Conservation (phyloP, 2,797 vertebrate genomes). For the Crenichthys baileyi region DNA sequence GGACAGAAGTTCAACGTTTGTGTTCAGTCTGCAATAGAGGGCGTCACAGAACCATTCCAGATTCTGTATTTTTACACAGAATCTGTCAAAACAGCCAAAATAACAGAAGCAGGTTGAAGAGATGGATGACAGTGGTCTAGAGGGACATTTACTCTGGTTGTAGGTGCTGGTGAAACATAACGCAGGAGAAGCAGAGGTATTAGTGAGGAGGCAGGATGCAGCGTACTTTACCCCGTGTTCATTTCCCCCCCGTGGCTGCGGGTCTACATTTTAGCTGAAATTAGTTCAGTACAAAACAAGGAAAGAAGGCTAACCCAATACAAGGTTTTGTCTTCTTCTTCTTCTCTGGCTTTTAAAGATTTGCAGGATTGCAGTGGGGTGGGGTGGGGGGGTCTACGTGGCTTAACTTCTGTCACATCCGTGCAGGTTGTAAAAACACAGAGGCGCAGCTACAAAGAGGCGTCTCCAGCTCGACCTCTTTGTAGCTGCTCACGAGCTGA, state of each 20-base stretch:
- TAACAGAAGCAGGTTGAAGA: neutral
- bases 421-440: slow-evolving; percentile 17
- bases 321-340: slow-evolving; percentile 65
- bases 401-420: slow-evolving; percentile 34
- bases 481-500: slow-evolving; percentile 23
- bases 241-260: slow-evolving; percentile 62
- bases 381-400: neutral
- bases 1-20: neutral
- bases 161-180: neutral
- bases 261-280: slow-evolving; percentile 76
- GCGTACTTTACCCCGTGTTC: slow-evolving; percentile 55
- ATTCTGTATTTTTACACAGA: neutral
- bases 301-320: slow-evolving; percentile 58
- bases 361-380: neutral
- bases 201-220: slow-evolving; percentile 51
- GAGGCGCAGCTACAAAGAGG: slow-evolving; percentile 7
- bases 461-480: neutral
- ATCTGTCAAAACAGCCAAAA: neutral
- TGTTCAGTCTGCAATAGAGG: no score
- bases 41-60: neutral
- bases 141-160: neutral
- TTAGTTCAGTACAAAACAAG: slow-evolving; percentile 73
- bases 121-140: neutral
- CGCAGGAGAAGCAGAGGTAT: slow-evolving; percentile 19
- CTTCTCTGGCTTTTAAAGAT: slow-evolving; percentile 37